Percentiles rank a stretch among this genome's conserved stretches.
These are phyloP conservation scores for Lepilemur ruficaudatus DNA, from an alignment of 2,797 vertebrate genomes.

Conservation along the genomic window DNA sequence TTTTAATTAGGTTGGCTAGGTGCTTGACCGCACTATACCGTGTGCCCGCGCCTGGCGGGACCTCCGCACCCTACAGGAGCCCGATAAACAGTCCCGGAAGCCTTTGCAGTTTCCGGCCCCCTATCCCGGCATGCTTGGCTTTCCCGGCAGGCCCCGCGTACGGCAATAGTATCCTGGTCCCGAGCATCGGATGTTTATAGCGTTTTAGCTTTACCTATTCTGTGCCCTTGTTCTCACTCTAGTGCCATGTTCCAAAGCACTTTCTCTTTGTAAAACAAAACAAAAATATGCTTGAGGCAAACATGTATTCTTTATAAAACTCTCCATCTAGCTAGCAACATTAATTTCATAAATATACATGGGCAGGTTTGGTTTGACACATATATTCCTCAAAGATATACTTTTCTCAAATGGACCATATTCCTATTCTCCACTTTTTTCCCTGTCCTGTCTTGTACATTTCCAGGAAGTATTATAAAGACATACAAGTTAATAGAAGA, in stretches of 20 bases:
- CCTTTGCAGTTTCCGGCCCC: constrained; percentile 37
- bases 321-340: constrained; percentile 47
- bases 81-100: constrained; percentile 86
- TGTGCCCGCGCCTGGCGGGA: constrained; percentile 84
- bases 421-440: neutral
- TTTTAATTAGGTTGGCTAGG: constrained; percentile 97
- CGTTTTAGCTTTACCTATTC: neutral
- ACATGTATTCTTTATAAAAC: neutral
- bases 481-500: constrained; percentile 8
- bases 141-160: neutral
- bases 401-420: neutral
- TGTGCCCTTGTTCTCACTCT: neutral
- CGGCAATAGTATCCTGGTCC: too few relatives aligned
- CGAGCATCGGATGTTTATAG: neutral
- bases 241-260: neutral
- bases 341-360: neutral
- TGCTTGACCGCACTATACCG: constrained; percentile 95
- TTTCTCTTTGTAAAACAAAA: neutral
- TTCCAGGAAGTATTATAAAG: constrained; percentile 9
- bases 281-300: neutral
- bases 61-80: constrained; percentile 90
- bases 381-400: neutral
- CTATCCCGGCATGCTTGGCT: neutral
- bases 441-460: neutral
- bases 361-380: constrained; percentile 39